These are phyloP conservation scores for Acleris sparsana DNA, from an alignment of 2,888 invertebrate species.

Conservation along the genomic window DNA sequence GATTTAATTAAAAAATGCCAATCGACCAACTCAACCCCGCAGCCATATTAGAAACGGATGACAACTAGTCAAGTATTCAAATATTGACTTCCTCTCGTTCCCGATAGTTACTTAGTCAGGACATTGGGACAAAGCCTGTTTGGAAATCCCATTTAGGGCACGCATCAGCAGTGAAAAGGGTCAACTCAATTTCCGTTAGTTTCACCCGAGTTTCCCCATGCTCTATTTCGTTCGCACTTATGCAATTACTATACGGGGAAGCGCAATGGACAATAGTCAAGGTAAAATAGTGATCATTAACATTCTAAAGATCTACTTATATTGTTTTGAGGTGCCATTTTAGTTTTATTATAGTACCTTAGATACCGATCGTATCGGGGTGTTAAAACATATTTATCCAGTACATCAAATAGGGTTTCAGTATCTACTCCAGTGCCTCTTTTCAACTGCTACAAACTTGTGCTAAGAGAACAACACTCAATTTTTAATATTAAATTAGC, in stretches of 20 bases:
- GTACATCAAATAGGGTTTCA: no score
- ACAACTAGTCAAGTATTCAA: conserved; percentile 11
- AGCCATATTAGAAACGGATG: not conserved
- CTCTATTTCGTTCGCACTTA: conserved; percentile 45
- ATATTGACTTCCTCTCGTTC: conserved; percentile 10
- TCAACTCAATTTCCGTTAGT: conserved; percentile 62
- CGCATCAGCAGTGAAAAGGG: conserved; percentile 60
- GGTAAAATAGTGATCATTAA: conserved; percentile 56
- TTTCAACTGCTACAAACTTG: no score
- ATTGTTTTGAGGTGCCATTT: not conserved
- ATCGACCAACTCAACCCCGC: not conserved
- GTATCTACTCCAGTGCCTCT: no score
- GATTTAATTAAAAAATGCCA: no score
- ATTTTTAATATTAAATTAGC: no score
- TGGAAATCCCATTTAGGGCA: conserved; percentile 34
- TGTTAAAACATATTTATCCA: no score
- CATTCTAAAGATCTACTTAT: conserved; percentile 51
- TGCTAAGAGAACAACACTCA: no score
- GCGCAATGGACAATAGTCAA: conserved; percentile 39
- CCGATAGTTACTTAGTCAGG: conserved; percentile 19
- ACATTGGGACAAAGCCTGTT: conserved; percentile 30
- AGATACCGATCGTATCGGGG: no score
- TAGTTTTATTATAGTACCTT: no score
- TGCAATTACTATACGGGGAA: conserved; percentile 19
- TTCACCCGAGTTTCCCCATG: conserved; percentile 43